Base-by-base conservation (phyloP, 2,888 invertebrate genomes). In the Lepidocyrtinus sp. region DNA sequence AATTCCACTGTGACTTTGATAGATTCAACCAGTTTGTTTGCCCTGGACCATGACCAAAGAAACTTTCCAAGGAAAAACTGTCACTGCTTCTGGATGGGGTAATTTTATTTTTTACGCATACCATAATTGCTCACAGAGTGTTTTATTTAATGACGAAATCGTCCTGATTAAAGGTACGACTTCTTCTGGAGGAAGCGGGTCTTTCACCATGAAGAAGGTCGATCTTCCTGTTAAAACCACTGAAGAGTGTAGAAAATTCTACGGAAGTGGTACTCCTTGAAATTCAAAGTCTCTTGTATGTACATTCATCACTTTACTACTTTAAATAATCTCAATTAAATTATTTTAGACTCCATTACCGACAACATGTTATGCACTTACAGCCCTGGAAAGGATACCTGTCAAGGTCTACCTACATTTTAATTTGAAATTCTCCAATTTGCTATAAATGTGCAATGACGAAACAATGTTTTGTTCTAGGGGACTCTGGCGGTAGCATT, bases 401-500 rank as follows among this genome's bases (percentile, higher is more conserved):
- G 85, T 67, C 85, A 85, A 67, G 84, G 83, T 78, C 36, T 9
- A 7, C 45, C 12, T 7, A 45, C 45, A 45, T 45, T 45, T 45
- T 45, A 45, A 45, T 45, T 45, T 12, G 12, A 45, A 45, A 45
- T 45, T 7, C 45, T 36, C 12, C 5, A 21, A 19, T 26, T 45
- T 9, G 9, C 26, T 68, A 12, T 26, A 9, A 24, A 50, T 45
- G 68, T 46, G 25, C 7, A 45, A 45, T n/a, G n/a, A n/a, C n/a
- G 5, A 5, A 59, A 9, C 21, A 21, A 45, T 45, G 12, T 45
- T 45, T 12, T 45, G 7, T n/a, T 59, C 50, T 65, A 75, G 85
- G 85, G 27, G 86, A 86, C 63, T 85, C 85, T 25, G 85, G 85
- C 65, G 85, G 85, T n/a, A 79, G 82, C 7, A 83, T 85, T 46